A percentile compares a stretch with the other conserved stretches of the same genome.
Evolutionary conservation across 2,113 vertebrate species (phyloP).

Genomic region (Cyphomyrus plagiostoma): DNA sequence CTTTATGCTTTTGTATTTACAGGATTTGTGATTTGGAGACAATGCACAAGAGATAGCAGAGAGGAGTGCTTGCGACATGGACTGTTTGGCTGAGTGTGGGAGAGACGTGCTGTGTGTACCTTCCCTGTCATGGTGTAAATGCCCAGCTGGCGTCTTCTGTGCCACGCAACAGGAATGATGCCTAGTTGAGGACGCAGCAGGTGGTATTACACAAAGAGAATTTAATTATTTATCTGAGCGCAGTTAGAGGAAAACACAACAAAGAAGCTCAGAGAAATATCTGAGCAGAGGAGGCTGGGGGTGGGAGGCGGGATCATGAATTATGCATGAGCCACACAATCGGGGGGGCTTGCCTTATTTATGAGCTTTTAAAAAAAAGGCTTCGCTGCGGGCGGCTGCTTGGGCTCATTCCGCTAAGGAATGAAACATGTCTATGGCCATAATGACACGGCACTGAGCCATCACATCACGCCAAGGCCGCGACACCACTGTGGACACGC

Average conservation of each 20-base stretch:
- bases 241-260: conserved; percentile 23
- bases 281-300: background rate
- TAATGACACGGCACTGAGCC: background rate
- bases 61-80: background rate
- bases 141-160: background rate
- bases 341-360: conserved; percentile 16
- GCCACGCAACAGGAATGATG: background rate
- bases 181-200: background rate
- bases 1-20: background rate
- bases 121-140: background rate
- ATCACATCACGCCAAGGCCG: background rate
- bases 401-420: background rate
- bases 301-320: conserved; percentile 9
- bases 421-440: background rate
- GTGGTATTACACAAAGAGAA: background rate
- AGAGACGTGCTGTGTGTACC: background rate
- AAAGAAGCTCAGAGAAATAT: conserved; percentile 13
- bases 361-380: conserved; percentile 12
- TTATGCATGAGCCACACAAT: conserved; percentile 17
- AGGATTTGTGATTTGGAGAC: background rate
- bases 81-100: background rate
- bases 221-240: conserved; percentile 27
- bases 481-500: background rate
- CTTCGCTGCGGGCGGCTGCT: background rate
- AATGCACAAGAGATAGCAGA: background rate